Base-by-base conservation (phyloP, 2,888 invertebrate genomes). In the Agrochola lychnidis region DNA sequence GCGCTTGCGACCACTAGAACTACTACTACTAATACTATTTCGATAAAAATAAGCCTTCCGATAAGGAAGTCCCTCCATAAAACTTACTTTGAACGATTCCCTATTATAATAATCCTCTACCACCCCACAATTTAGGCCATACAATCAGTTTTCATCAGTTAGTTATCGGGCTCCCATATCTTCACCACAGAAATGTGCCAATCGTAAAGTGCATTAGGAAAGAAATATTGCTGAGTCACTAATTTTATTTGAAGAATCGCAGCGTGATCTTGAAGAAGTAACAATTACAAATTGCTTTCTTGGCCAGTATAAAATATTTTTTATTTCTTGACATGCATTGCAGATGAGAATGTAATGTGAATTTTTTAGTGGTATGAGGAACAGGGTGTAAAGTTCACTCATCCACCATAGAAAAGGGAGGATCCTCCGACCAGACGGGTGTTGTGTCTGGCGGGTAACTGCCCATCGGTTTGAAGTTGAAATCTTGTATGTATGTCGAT, bases 131-230 rank as follows among this genome's bases (percentile, higher is more conserved):
- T 56, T 57, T 51, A 36, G 2, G 48, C 45, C 10, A 61, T 42
- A 12, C 51, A 70, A 70, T 79, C 59, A 66, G 64, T 66, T 82
- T 61, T 69, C 57, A 70, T 51, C 83, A 57, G 51, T 36, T 42
- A 36, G n/a, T 56, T 30, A 81, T 40, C 78, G 36, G 14, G n/a
- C 42, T 66, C 25, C 61, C 48, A 30, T 74, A 57, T 22, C 25
- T 30, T 45, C 48, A n/a, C 22, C 56, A 51, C n/a, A 25, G 12
- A 48, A 61, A 61, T 69, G 45, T 42, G 22, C 25, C 40, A 56
- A 42, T 57, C n/a, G n/a, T 42, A 42, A 57, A 73, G 42, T 36
- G 40, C 19, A 48, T 59, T 69, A 42, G 19, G 19, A 72, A 53
- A 5, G 19, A 14, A 45, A 56, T 73, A 48, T 36, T 73, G 53